A percentile compares a stretch with the other conserved stretches of the same genome.
Conservation (phyloP, 1,140 invertebrate species). For the Anastrepha obliqua region DNA sequence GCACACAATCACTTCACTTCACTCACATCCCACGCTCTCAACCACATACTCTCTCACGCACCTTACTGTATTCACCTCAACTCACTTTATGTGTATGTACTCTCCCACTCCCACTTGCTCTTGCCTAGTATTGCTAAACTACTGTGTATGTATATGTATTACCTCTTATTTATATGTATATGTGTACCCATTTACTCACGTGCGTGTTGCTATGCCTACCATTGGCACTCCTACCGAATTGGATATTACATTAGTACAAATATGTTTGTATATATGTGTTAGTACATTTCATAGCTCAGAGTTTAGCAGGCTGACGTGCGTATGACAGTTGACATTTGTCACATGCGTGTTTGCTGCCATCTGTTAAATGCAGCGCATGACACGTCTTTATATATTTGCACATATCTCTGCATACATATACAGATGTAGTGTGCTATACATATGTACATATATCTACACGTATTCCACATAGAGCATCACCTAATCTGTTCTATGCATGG, state of each 20-base stretch:
- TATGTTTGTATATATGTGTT: background rate
- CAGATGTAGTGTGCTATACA: background rate
- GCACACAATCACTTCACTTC: background rate
- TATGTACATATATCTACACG: background rate
- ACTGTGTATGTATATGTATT: background rate
- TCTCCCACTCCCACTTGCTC: too few species aligned
- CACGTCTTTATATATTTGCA: background rate
- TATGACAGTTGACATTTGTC: slow-evolving; percentile 73
- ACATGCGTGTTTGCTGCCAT: slow-evolving; percentile 62
- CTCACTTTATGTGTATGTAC: background rate
- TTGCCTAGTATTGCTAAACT: too few species aligned
- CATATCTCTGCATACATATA: too few species aligned
- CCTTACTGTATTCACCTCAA: background rate
- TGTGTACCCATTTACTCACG: background rate
- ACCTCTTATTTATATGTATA: background rate
- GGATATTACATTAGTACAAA: background rate
- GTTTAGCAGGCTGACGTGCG: slow-evolving; percentile 58
- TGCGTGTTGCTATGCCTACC: background rate
- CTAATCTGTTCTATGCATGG: too few species aligned
- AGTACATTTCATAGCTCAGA: background rate
- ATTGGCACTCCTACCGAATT: slow-evolving; percentile 26
- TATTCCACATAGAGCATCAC: too few species aligned
- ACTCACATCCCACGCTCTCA: background rate
- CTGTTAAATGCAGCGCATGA: slow-evolving; percentile 29
- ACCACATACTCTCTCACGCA: background rate